Evolutionary conservation across 2,888 invertebrate genomes (phyloP), one percentile per base, ranked within the genome.

Genomic region (Acanthacorydalis orientalis): DNA sequence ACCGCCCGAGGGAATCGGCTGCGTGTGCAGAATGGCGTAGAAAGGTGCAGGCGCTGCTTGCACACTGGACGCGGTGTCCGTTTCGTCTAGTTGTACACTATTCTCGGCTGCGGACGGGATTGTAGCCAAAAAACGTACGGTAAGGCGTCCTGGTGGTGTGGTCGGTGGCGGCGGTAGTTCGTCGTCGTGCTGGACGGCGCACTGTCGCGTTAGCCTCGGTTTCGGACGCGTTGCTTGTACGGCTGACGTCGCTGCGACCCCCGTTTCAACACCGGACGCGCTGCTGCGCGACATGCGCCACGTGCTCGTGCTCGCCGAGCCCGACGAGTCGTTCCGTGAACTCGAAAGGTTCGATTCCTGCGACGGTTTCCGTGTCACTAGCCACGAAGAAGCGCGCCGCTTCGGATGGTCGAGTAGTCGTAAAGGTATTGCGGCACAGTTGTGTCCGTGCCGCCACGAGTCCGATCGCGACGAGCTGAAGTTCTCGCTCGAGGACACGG

Each of bases 341-440:
- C 85, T 88, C 43, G 88, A 89, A 53, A 91, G 68, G 65, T 88
- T 91, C 6, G 91, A 91, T 62, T 92, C 91, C 64, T 91, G 90
- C 10, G 88, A 89, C 0, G 90, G 87, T 67, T 91, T 91, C 46
- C 90, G 72, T n/a, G 89, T 87, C 31, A 90, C 83, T 51, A 89
- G 69, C 90, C 90, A 90, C 1, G 88, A 87, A 0, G 88, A 84
- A 43, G 88, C 83, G 53, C 89, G 73, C 47, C 89, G 72, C 58
- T 86, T 80, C 1, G 83, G 82, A 23, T 23, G 23, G 54, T 84
- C 83, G 39, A 83, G 67, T 53, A 83, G 65, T 48, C 81, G 69
- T 52, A 84, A 63, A 1, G 88, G 85, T 47, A 89, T 84, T 44
- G 84, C 78, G 55, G 87, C 85, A 9, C 37, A 37, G 33, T 77